Conservation (phyloP, 2,797 vertebrate species). For the Hephaestus fuliginosus region DNA sequence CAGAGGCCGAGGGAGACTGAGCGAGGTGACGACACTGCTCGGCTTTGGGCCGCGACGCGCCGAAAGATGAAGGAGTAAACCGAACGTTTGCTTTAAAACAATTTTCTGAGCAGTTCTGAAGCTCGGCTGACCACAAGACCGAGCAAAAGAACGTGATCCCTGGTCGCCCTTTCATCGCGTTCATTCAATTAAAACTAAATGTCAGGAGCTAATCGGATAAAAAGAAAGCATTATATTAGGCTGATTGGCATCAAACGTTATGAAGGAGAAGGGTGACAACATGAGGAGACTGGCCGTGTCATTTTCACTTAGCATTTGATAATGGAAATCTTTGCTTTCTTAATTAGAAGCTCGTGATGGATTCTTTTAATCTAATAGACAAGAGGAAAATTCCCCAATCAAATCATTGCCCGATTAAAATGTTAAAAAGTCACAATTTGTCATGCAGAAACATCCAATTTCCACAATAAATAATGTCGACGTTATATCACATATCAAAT, state of each 20-base stretch:
- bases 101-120: slow-evolving; percentile 28
- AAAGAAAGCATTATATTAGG: slow-evolving; percentile 25
- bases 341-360: slow-evolving; percentile 48
- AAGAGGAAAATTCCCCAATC: not conserved
- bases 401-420: not conserved
- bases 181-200: slow-evolving; percentile 58
- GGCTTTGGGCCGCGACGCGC: slow-evolving; percentile 1
- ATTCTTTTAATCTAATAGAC: slow-evolving; percentile 40
- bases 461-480: slow-evolving; percentile 9
- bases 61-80: slow-evolving; percentile 38
- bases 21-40: slow-evolving; percentile 38
- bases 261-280: slow-evolving; percentile 29
- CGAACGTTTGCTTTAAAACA: slow-evolving; percentile 2
- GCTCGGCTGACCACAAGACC: not conserved
- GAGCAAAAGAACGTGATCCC: slow-evolving; percentile 6
- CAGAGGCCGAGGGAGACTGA: slow-evolving; percentile 8
- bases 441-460: slow-evolving; percentile 9
- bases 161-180: slow-evolving; percentile 13
- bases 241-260: slow-evolving; percentile 49
- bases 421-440: not conserved
- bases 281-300: slow-evolving; percentile 3
- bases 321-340: slow-evolving; percentile 49
- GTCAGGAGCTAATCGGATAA: slow-evolving; percentile 60
- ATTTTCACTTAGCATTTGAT: slow-evolving; percentile 41
- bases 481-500: not conserved